Percentiles rank a stretch among this genome's conserved stretches.
Conservation (phyloP, 2,797 vertebrate genomes). For the Esox masquinongy region DNA sequence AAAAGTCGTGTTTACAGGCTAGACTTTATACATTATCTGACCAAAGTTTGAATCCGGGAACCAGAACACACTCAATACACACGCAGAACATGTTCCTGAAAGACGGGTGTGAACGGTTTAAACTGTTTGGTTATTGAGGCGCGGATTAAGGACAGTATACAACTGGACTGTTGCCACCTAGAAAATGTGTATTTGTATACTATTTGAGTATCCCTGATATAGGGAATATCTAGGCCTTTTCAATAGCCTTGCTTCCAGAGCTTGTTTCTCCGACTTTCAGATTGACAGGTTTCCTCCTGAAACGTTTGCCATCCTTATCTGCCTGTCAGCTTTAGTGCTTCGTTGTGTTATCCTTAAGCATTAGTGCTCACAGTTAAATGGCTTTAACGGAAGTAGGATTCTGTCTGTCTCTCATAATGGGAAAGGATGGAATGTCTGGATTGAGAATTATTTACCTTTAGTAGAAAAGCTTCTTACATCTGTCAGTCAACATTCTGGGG, state of each 20-base stretch:
- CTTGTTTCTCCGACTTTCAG: constrained; percentile 25
- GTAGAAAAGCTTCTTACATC: constrained; percentile 42
- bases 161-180: no score
- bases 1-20: no score
- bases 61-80: no score
- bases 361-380: constrained; percentile 63
- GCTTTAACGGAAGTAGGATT: constrained; percentile 53
- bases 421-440: constrained; percentile 41
- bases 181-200: no score
- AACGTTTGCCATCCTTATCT: constrained; percentile 43
- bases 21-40: no score
- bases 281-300: constrained; percentile 39
- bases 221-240: no score
- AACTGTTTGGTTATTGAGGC: no score
- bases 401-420: constrained; percentile 49
- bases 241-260: constrained; percentile 27
- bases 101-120: no score
- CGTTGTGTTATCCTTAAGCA: constrained; percentile 59
- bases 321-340: constrained; percentile 53
- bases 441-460: constrained; percentile 49
- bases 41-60: no score
- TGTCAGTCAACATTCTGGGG: constrained; percentile 27
- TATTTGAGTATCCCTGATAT: no score
- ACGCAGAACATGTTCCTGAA: no score
- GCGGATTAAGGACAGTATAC: no score